A percentile compares a stretch with the other conserved stretches of the same genome.
These are phyloP conservation scores for Siphlonurus alternatus DNA, from an alignment of 2,888 invertebrate genomes.

Conservation along the genomic window DNA sequence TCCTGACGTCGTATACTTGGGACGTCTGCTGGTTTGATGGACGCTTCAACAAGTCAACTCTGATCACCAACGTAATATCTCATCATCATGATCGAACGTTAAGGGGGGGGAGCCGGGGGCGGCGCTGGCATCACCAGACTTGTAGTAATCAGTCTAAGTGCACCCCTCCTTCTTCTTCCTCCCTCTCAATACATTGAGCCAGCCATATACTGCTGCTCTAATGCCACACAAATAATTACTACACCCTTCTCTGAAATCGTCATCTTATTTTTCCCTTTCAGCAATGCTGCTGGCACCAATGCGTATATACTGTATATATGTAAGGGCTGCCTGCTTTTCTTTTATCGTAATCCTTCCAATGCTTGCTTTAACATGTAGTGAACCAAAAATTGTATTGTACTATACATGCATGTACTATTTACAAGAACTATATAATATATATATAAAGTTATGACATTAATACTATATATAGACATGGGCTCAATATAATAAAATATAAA, in stretches of 20 bases:
- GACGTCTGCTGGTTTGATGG: too few species aligned
- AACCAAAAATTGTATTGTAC: too few species aligned
- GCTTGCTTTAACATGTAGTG: not conserved
- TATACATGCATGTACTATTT: too few species aligned
- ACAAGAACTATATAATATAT: too few species aligned
- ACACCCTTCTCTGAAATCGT: not conserved
- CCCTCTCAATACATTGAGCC: too few species aligned
- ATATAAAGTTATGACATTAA: too few species aligned
- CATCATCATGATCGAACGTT: not conserved
- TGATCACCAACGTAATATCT: not conserved
- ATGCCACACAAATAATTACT: constrained; percentile 2
- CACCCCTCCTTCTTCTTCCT: not conserved
- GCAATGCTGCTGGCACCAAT: not conserved
- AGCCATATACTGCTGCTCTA: not conserved
- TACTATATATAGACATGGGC: too few species aligned
- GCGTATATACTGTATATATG: not conserved
- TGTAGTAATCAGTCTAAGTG: constrained; percentile 1
- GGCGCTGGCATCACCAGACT: not conserved
- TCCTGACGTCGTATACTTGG: too few species aligned
- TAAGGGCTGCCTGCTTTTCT: not conserved
- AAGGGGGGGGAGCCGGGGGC: not conserved
- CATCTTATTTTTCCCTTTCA: not conserved
- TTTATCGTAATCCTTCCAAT: not conserved
- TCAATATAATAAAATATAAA: too few species aligned
- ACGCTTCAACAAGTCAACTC: constrained; percentile 1